phyloP scores from a whole-genome alignment of 37 sponge, comb jelly and placozoan species.

The Tethya wilhelma region DNA sequence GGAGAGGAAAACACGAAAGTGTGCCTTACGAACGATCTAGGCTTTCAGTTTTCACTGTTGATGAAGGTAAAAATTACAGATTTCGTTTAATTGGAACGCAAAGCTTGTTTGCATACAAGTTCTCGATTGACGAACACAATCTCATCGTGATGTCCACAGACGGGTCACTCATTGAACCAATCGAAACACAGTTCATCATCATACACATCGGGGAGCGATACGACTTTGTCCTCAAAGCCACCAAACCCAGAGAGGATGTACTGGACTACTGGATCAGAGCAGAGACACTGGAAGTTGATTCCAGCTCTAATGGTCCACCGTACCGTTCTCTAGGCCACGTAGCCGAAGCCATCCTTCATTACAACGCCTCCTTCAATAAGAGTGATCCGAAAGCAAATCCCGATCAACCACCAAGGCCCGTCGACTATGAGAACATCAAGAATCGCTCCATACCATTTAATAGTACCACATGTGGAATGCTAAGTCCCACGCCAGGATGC shows the following conservation, averaged over 20 bases:
- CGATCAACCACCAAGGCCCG: neutral
- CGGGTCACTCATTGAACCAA: conserved; percentile 61
- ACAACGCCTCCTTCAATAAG: neutral
- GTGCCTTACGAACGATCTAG: conserved; percentile 31
- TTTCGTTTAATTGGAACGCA: conserved; percentile 82
- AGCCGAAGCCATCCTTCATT: conserved; percentile 71
- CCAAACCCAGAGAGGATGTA: conserved; percentile 12
- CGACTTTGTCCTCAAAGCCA: conserved; percentile 68
- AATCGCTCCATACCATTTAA: conserved; percentile 8
- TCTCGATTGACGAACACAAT: conserved; percentile 80
- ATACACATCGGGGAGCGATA: conserved; percentile 84
- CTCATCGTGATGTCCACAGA: conserved; percentile 81
- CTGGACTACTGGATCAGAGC: conserved; percentile 62
- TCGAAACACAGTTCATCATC: conserved; percentile 67
- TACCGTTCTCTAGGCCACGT: conserved; percentile 26
- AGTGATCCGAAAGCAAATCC: neutral
- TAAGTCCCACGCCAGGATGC: conserved; percentile 46
- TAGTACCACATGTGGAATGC: neutral
- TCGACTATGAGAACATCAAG: conserved; percentile 27
- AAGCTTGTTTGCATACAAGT: conserved; percentile 44
- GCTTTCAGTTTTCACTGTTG: conserved; percentile 54
- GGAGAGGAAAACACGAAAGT: conserved; percentile 49
- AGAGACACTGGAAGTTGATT: conserved; percentile 62
- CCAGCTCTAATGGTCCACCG: conserved; percentile 19
- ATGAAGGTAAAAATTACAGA: conserved; percentile 58